Conservation (phyloP, 2,888 invertebrate genomes). For the Mechanitis messenoides region DNA sequence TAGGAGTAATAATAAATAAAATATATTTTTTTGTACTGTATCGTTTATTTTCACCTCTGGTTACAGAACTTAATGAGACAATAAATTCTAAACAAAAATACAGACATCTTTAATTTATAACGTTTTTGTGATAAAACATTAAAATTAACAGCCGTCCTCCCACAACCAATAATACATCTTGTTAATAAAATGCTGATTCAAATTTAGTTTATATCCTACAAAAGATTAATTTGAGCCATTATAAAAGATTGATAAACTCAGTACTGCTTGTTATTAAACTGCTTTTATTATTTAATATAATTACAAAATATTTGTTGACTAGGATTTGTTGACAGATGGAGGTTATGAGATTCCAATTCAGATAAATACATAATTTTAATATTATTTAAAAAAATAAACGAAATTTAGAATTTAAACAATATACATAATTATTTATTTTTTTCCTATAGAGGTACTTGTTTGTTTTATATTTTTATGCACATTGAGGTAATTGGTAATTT, state of each 20-base stretch:
- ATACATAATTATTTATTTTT: too few relatives aligned
- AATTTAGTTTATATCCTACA: neutral
- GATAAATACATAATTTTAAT: constrained; percentile 2
- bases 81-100: constrained; percentile 58
- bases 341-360: constrained; percentile 26
- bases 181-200: neutral
- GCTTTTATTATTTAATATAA: constrained; percentile 6
- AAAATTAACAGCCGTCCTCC: constrained; percentile 20
- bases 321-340: constrained; percentile 17
- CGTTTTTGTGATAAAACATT: constrained; percentile 37
- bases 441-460: too few relatives aligned
- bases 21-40: constrained; percentile 25
- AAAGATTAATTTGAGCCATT: constrained; percentile 9
- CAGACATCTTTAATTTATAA: constrained; percentile 31
- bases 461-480: too few relatives aligned
- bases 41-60: constrained; percentile 54
- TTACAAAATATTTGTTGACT: constrained; percentile 23
- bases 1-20: constrained; percentile 27
- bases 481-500: too few relatives aligned
- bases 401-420: too few relatives aligned
- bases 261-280: constrained; percentile 17
- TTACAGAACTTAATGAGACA: constrained; percentile 62
- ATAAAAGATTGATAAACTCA: constrained; percentile 40
- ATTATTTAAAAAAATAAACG: too few relatives aligned
- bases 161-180: constrained; percentile 15